Base-by-base conservation (phyloP, 2,888 invertebrate species). In the Hesperia comma region DNA sequence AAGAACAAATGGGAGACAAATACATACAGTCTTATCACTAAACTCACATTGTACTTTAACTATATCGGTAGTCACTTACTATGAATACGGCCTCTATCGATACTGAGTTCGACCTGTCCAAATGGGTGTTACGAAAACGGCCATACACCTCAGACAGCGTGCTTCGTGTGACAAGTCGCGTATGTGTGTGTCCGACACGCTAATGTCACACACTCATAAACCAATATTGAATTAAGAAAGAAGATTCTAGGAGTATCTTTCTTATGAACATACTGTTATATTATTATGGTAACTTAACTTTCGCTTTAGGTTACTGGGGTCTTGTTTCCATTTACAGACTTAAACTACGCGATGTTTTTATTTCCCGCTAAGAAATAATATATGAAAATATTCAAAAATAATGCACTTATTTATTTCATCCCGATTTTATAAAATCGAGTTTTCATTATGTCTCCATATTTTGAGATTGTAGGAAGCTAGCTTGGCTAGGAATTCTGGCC, bases 91-190 rank as follows among this genome's bases (percentile, higher is more conserved):
- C 69, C 26, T 69, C 57, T 70, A 75, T 74, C 81, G 70, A 72
- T 77, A 80, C 81, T 72, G 79, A 79, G 71, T 74, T 70, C 55
- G 67, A 54, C 43, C 66, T 33, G 78, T 77, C 77, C 82, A 82
- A 83, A 80, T 81, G 79, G 74, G 77, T 84, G 84, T 90, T 90
- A 89, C 90, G 90, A 90, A 88, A 90, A 85, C 82, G 79, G 79
- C 75, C 84, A 82, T 82, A 84, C 77, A 82, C 82, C 80, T 78
- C 80, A 72, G 40, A 73, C 81, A 79, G 79, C 83, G 78, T 83
- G 85, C 77, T 81, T 80, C 81, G 85, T 81, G 74, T 87, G 80
- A 83, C 82, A 87, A 85, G 21, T 32, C 21, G 49, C 15, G 49
- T 21, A 19, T 33, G 51, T 77, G 72, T 69, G 49, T 72, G 60